Evolutionary conservation across 2,113 vertebrate species (phyloP).

Genomic region (Gnathonemus longibarbis): DNA sequence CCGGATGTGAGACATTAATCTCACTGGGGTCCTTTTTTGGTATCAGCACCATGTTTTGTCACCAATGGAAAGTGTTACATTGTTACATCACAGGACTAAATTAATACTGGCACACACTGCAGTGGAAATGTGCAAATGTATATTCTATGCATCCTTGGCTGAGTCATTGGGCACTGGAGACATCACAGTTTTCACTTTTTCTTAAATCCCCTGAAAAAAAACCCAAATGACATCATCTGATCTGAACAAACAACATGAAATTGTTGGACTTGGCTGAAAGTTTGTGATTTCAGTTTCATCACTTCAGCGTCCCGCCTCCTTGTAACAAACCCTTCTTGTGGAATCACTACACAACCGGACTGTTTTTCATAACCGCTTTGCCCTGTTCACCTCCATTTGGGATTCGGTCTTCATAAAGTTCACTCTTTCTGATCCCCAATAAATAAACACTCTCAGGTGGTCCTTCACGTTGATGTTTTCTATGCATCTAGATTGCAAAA

Average conservation of each 20-base stretch:
- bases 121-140: neutral
- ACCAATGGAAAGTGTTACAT: neutral
- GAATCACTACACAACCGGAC: neutral
- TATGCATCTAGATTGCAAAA: neutral
- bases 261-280: neutral
- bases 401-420: neutral
- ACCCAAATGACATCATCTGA: conserved; percentile 1
- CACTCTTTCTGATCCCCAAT: neutral
- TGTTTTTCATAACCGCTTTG: neutral
- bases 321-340: neutral
- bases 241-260: neutral
- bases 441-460: neutral
- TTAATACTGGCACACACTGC: neutral
- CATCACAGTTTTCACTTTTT: neutral
- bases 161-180: neutral
- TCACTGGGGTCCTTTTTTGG: neutral
- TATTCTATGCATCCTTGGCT: neutral
- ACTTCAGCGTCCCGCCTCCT: neutral
- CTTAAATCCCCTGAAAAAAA: neutral
- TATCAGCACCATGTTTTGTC: neutral
- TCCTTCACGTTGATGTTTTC: neutral
- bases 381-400: neutral
- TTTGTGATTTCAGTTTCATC: neutral
- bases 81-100: neutral
- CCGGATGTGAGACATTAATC: neutral